Percentiles rank a stretch among this genome's conserved stretches.
These are phyloP conservation scores for Helarctos malayanus DNA, from an alignment of 2,797 vertebrate genomes.

Conservation along the genomic window DNA sequence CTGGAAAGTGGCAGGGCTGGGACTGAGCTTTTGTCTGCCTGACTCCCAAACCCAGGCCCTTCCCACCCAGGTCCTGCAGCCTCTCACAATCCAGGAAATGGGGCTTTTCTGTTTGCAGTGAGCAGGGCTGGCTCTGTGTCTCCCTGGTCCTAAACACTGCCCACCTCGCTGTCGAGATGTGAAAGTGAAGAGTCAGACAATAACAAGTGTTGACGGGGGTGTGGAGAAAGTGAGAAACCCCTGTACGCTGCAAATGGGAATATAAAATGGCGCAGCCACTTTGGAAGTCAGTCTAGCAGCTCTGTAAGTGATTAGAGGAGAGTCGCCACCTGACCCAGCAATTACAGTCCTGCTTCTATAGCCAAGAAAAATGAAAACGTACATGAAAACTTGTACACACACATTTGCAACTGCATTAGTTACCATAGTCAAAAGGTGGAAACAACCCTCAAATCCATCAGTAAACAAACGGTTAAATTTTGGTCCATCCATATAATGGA, in stretches of 20 bases:
- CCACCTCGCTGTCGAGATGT: neutral
- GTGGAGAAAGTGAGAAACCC: neutral
- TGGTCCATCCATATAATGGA: neutral
- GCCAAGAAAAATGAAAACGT: neutral
- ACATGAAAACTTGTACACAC: neutral
- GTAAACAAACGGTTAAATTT: neutral
- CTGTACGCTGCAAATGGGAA: neutral
- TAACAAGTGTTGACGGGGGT: neutral
- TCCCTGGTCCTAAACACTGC: neutral
- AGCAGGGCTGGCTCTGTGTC: neutral
- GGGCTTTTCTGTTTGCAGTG: neutral
- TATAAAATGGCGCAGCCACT: neutral
- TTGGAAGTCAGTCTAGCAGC: neutral
- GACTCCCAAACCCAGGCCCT: neutral
- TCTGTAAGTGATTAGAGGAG: neutral
- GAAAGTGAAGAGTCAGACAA: neutral
- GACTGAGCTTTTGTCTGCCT: neutral
- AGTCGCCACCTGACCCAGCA: no score
- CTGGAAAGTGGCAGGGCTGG: neutral
- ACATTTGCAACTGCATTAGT: neutral
- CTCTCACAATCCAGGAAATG: neutral
- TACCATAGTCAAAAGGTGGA: neutral
- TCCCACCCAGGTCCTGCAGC: accelerated
- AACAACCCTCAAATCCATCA: neutral
- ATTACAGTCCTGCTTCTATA: neutral